Base-by-base conservation (phyloP, 1,140 invertebrate genomes). In the Tigriopus japonicus region DNA sequence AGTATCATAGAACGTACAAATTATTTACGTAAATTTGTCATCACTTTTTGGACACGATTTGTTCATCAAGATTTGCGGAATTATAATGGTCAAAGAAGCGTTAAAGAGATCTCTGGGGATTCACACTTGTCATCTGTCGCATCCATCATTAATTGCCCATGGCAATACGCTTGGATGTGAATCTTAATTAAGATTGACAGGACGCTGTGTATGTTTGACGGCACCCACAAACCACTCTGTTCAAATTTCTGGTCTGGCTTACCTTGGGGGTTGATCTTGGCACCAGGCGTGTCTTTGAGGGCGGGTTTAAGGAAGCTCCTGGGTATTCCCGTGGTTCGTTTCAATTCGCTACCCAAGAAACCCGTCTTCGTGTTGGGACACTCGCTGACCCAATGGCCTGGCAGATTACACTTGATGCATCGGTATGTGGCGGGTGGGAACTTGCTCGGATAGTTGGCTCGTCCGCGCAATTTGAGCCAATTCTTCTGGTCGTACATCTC, bases 301-400 rank as follows among this genome's bases (percentile, higher is more conserved):
- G 89, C 86, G 35, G 85, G 82, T 62, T 91, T 86, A 81, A 96
- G 89, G 74, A 96, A 94, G 76, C 91, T 92, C 62, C 85, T 76
- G 15, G 94, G 93, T 68, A 98, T 98, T n/a, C 94, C 94, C 61
- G 93, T 96, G 68, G 85, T 92, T 68, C 91, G 82, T 69, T 88
- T 88, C 45, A 90, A 82, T 69, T 92, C 86, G 6, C 78, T 61
- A 5, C 41, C 24, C n/a, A 15, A 15, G 15, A 42, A 17, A 5
- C 55, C 55, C 1, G 55, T 80, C 63, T 71, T 71, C 53, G 65
- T 65, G 13, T 82, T 72, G 14, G 87, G 86, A 70, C 91, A 95
- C 72, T 91, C 86, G 71, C 89, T 91, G 59, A 92, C 93, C 86
- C 88, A 96, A 74, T 96, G 91, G 1, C 91, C 91, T 62, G 80